Conservation (phyloP, 2,113 vertebrate species). For the Hemiprocne comata region DNA sequence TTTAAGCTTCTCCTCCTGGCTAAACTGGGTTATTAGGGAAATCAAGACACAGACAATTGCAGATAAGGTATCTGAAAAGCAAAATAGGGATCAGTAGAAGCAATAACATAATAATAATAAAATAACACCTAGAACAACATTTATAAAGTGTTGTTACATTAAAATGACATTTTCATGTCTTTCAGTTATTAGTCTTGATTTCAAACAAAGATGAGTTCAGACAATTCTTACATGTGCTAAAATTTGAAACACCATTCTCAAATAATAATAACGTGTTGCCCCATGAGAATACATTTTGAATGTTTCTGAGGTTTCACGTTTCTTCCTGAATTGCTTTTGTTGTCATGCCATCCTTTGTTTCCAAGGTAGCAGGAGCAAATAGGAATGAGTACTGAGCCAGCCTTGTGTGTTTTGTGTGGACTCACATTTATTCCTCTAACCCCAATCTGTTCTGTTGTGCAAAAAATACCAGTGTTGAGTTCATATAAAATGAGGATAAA, state of each 20-base stretch:
- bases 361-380: slow-evolving; percentile 49
- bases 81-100: background rate
- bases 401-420: background rate
- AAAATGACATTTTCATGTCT: background rate
- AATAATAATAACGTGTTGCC: background rate
- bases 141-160: background rate
- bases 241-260: background rate
- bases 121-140: too few relatives aligned
- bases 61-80: background rate
- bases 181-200: background rate
- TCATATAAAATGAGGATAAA: background rate
- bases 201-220: background rate
- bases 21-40: background rate
- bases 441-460: slow-evolving; percentile 28
- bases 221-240: rapidly evolving
- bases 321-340: slow-evolving; percentile 50
- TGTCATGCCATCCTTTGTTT: slow-evolving; percentile 63
- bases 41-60: background rate
- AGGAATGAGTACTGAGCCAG: background rate
- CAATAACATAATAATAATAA: background rate
- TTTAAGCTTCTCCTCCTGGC: background rate
- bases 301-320: slow-evolving; percentile 24
- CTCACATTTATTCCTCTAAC: background rate
- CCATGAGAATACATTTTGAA: background rate
- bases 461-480: background rate